A percentile compares a stretch with the other conserved stretches of the same genome.
These are phyloP conservation scores for Fistularia tabacaria DNA, from an alignment of 2,797 vertebrate species.

Conservation along the genomic window DNA sequence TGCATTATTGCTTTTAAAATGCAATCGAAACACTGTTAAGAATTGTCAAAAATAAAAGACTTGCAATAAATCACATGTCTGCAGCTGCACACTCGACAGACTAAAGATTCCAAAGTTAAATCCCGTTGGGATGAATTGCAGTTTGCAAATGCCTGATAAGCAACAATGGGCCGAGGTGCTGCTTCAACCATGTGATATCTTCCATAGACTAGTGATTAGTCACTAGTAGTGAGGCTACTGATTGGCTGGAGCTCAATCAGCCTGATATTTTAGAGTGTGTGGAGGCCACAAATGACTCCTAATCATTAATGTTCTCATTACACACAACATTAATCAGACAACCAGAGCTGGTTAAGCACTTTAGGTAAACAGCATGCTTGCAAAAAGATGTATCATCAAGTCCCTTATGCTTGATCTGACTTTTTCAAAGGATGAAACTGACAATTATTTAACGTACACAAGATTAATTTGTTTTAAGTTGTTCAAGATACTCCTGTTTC, in stretches of 20 bases:
- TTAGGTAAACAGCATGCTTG: constrained; percentile 36
- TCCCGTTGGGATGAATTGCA: constrained; percentile 35
- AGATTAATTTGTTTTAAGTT: constrained; percentile 11
- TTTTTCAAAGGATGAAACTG: constrained; percentile 15
- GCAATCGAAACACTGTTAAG: constrained; percentile 56
- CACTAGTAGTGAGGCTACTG: no score
- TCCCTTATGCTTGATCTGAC: constrained; percentile 13
- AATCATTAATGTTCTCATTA: constrained; percentile 63
- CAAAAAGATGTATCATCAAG: constrained; percentile 25
- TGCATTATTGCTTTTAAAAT: constrained; percentile 42
- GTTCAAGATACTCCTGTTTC: constrained; percentile 1
- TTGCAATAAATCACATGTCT: constrained; percentile 67
- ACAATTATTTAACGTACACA: constrained; percentile 3
- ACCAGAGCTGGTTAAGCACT: constrained; percentile 38
- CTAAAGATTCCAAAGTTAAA: constrained; percentile 47
- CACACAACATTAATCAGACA: constrained; percentile 63
- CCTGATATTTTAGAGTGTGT: constrained; percentile 54
- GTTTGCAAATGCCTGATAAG: constrained; percentile 41
- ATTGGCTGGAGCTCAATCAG: constrained; percentile 60
- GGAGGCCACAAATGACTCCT: constrained; percentile 49
- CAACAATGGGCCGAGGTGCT: constrained; percentile 32
- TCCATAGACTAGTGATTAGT: constrained; percentile 48
- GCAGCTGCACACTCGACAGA: constrained; percentile 42
- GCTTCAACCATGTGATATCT: constrained; percentile 57
- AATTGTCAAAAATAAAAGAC: constrained; percentile 64